These are phyloP conservation scores for Macrosteles quadrilineatus DNA, from an alignment of 1,140 invertebrate genomes.

Conservation along the genomic window DNA sequence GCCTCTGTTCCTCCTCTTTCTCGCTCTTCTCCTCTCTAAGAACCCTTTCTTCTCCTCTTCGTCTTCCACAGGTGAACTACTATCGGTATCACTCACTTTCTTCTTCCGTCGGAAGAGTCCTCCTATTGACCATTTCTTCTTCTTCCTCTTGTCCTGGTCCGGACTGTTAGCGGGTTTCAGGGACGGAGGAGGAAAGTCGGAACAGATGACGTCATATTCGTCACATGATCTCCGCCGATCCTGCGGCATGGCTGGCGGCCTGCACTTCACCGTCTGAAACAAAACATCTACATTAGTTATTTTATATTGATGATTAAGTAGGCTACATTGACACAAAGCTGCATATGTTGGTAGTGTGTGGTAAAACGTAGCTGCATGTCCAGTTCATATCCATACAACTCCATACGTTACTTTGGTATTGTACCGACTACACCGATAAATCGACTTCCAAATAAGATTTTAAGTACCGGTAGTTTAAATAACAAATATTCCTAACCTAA, in stretches of 20 bases:
- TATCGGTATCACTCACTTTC: constrained; percentile 51
- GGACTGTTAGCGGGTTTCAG: neutral
- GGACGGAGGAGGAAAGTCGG: constrained; percentile 15
- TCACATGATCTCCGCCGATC: constrained; percentile 15
- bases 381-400: no score
- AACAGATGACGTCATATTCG: constrained; percentile 9
- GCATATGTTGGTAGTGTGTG: no score
- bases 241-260: constrained; percentile 5
- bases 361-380: no score
- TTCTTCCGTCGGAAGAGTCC: constrained; percentile 68
- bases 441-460: no score
- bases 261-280: constrained; percentile 20
- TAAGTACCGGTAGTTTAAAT: no score
- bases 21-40: constrained; percentile 32
- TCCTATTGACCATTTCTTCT: constrained; percentile 73
- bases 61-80: constrained; percentile 62
- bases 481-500: no score
- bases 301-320: no score
- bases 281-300: neutral
- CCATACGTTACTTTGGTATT: no score
- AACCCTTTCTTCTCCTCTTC: constrained; percentile 51
- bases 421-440: no score
- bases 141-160: constrained; percentile 48
- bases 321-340: no score
- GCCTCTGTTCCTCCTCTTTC: constrained; percentile 36